Evolutionary conservation across 2,797 vertebrate genomes (phyloP).

Genomic region (Dicrostonyx torquatus): DNA sequence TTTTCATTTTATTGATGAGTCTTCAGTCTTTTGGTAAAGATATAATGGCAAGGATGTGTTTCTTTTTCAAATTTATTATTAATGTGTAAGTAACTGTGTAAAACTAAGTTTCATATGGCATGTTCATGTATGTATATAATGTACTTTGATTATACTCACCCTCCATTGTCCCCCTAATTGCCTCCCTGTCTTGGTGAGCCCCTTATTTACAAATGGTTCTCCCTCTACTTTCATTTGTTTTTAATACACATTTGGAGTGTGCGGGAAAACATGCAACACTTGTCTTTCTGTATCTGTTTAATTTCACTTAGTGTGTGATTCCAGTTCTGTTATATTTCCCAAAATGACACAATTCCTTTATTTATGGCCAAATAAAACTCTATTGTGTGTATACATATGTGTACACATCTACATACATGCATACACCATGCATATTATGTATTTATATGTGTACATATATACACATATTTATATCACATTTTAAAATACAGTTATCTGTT

Average conservation of each 20-base stretch:
- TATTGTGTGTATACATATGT: not conserved
- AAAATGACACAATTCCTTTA: not conserved
- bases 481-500: not conserved
- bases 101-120: not conserved
- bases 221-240: not conserved
- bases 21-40: not conserved
- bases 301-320: not conserved
- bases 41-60: not conserved
- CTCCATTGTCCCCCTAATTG: no score
- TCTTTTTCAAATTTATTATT: not conserved
- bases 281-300: not conserved
- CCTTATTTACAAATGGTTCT: not conserved
- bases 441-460: no score
- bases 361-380: not conserved
- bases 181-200: not conserved
- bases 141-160: not conserved
- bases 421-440: not conserved
- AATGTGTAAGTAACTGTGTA: not conserved
- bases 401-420: not conserved
- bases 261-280: not conserved
- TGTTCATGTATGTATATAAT: not conserved
- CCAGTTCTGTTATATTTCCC: not conserved
- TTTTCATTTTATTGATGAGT: not conserved
- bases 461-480: not conserved
- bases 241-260: not conserved